Evolutionary conservation across 2,797 vertebrate species (phyloP), one percentile per base, ranked within the genome.

Genomic region (Betta splendens): DNA sequence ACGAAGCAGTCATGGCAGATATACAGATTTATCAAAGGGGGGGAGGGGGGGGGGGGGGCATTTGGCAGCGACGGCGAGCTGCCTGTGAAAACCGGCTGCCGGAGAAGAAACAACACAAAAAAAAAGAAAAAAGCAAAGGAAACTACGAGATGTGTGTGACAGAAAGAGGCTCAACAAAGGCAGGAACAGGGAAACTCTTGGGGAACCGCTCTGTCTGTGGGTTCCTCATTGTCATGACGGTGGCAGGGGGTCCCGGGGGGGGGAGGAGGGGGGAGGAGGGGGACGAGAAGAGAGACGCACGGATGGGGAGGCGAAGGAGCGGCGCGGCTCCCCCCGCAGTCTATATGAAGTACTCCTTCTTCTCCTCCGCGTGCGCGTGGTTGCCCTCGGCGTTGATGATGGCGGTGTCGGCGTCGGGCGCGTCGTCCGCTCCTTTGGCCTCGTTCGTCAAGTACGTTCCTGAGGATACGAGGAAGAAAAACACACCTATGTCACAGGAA

Each of bases 281-380:
- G 78, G 56, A 69, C 44, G 74, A 54, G 63, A 59, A 72, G 64
- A 81, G 69, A 72, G 74, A 76, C 20, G 33, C 40, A 68, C 54
- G 69, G 67, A 52, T 28, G 44, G 82, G 76, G 64, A 87, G 90
- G 76, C 48, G 28, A 26, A 17, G 37, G 53, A 72, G 80, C 68
- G 13, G 64, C 75, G 66, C 57, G 71, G 83, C 77, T 66, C 87
- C 78, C 79, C 37, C 78, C 83, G 89, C 92, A 91, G 92, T 95
- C 94, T 98, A 98, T 95, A 98, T 98, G 93, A 98, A 98, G 93
- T 98, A 98, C 79, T 98, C 97, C 81, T 98, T 98, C 93, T 98
- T 98, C 85, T 98, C 97, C 73, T 98, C 97, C 59, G 96, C 94
- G 40, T 98, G 96, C 67, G 96, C 96, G 77, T 98, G 96, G 90